Evolutionary conservation across 2,113 vertebrate genomes (phyloP).

Genomic region (Myiozetetes cayanensis): DNA sequence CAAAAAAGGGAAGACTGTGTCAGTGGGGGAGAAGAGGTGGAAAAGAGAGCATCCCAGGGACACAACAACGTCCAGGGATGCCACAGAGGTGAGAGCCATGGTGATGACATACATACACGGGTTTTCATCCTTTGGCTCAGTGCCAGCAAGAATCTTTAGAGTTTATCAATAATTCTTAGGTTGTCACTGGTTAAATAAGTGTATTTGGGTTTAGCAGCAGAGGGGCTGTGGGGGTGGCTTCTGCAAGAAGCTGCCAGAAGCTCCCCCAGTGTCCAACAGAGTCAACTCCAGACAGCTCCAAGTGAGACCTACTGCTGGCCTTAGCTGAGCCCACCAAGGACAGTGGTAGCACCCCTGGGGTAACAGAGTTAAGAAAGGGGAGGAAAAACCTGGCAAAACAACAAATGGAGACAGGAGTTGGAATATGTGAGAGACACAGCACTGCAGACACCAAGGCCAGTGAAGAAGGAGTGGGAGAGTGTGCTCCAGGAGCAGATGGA

Average conservation of each 20-base stretch:
- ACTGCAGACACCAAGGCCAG: neutral
- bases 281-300: neutral
- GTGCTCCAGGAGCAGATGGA: neutral
- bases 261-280: neutral
- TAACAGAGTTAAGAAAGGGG: neutral
- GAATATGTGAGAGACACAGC: neutral
- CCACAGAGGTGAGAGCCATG: neutral
- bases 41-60: rapidly evolving
- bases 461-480: neutral
- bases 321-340: neutral
- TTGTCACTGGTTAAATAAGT: neutral
- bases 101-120: rapidly evolving
- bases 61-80: neutral
- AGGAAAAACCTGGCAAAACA: neutral
- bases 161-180: neutral
- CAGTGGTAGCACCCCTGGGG: neutral
- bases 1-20: neutral
- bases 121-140: neutral
- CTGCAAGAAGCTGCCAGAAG: neutral
- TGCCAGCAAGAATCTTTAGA: neutral
- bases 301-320: neutral
- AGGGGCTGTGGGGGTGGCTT: neutral
- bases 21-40: rapidly evolving
- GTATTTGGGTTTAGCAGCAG: neutral
- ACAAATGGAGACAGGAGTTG: neutral